Percentiles rank a stretch among this genome's conserved stretches.
Evolutionary conservation across 1,140 invertebrate genomes (phyloP).

Genomic region (Heliconius hermathena): DNA sequence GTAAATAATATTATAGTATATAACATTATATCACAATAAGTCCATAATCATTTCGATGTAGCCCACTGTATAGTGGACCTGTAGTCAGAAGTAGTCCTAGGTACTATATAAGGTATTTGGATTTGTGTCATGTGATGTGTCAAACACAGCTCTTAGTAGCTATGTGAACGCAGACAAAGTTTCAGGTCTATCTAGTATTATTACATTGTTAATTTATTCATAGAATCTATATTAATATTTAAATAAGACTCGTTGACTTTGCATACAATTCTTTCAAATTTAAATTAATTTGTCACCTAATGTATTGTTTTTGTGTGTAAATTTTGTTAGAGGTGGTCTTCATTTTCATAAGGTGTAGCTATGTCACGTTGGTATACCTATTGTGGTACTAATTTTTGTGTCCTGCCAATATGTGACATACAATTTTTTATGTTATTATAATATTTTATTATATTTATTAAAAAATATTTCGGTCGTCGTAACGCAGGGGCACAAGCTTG

Average conservation of each 20-base stretch:
- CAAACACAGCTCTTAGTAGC: too few relatives aligned
- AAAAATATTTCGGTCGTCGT: too few relatives aligned
- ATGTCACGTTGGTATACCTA: not conserved
- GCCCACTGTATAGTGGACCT: too few relatives aligned
- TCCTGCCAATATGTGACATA: not conserved
- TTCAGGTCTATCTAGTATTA: not conserved
- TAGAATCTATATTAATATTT: not conserved
- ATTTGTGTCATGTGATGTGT: too few relatives aligned
- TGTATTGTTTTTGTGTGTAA: not conserved
- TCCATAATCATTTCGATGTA: too few relatives aligned
- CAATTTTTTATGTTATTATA: too few relatives aligned
- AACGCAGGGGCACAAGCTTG: too few relatives aligned
- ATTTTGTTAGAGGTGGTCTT: constrained; percentile 2
- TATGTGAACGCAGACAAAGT: not conserved
- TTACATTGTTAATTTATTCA: not conserved
- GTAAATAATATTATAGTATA: too few relatives aligned
- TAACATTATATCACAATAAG: too few relatives aligned
- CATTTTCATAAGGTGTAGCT: not conserved
- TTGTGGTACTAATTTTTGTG: not conserved
- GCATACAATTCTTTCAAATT: constrained; percentile 1
- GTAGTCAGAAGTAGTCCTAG: too few relatives aligned
- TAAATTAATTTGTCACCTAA: constrained; percentile 8
- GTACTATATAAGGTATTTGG: too few relatives aligned
- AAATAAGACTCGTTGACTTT: not conserved
- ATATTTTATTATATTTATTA: too few relatives aligned